Evolutionary conservation across 2,888 invertebrate species (phyloP), one percentile per base, ranked within the genome.

Genomic region (Lydus trimaculatus): DNA sequence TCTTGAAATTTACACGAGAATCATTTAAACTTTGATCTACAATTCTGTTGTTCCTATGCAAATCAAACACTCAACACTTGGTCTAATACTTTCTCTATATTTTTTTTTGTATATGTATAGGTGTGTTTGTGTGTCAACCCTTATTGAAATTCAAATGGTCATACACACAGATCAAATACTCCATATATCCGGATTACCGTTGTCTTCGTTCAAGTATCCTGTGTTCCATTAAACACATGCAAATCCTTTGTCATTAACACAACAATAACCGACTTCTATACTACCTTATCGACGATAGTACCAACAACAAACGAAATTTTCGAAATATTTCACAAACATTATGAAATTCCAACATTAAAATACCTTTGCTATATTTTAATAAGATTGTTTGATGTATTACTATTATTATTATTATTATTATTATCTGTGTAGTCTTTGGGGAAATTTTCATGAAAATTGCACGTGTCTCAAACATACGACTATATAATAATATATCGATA

Each of bases 111-210:
- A n/a, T n/a, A n/a, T n/a, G n/a, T n/a, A n/a, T n/a, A n/a, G n/a
- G n/a, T n/a, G n/a, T 13, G 56, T 56, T 6, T 3, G 56, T 56
- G 20, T 6, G 23, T 11, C 4, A 25, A 25, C 25, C 23, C 25
- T 20, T 56, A 56, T 56, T 13, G 56, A 25, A 25, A 56, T 56
- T 23, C 56, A 56, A 25, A 56, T 56, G 56, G 25, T 56, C 56
- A 13, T 56, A 56, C 25, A 56, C 23, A 15, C 15, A 36, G 36
- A 1, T 36, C 1, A 36, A 36, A 36, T 9, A 56, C 5, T 56
- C 23, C 11, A 25, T 56, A 11, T 13, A 56, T 25, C 25, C 23
- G 56, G 56, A 56, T 56, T 56, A 23, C 2, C 23, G 7, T 56
- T 56, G 56, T 56, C 56, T 13, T 56, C 25, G 1, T 15, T 11